Base-by-base conservation (phyloP, 2,113 vertebrate species). In the Eptesicus fuscus region DNA sequence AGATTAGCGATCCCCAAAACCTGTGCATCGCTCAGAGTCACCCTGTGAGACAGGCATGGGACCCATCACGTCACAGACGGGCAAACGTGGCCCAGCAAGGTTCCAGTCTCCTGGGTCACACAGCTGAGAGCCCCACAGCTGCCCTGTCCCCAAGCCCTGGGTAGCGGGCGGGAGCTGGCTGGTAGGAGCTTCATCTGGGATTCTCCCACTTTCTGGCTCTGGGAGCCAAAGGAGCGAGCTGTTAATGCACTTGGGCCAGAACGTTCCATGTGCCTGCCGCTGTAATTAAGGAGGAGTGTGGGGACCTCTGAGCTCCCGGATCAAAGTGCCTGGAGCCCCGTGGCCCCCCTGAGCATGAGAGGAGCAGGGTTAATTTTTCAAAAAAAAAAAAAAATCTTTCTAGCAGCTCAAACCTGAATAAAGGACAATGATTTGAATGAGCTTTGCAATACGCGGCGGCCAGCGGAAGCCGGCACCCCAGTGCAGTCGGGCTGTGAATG, bases 211-310 rank as follows among this genome's bases (percentile, higher is more conserved):
- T 93, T 96, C 82, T 67, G 20, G 0, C 51, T 69, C 91, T 63
- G 95, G 17, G 63, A 40, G 30, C 92, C 59, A 79, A 91, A 95
- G 96, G 4, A 0, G 91, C 95, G 74, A 83, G 96, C 95, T 84
- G 76, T 61, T 96, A 80, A 94, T 47, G 91, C 95, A 85, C 73
- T 88, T n/a, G 51, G 93, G 92, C 97, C 95, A 97, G 98, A 98
- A 98, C 95, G 82, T 96, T 96, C 95, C 35, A 79, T 96, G 93
- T 17, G 96, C 98, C 98, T 70, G 65, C 79, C 98, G 98, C 98
- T 98, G 97, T 92, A 30, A 97, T 98, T 98, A 98, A 98, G 13
- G 96, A 98, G 96, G 35, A 94, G 88, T 5, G 23, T 28, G 79
- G 79, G n/a, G 16, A 44, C 88, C 95, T 95, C 96, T 85, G 85